Evolutionary conservation across 2,888 invertebrate genomes (phyloP), one percentile per base, ranked within the genome.

Genomic region (Limnephilus rhombicus): DNA sequence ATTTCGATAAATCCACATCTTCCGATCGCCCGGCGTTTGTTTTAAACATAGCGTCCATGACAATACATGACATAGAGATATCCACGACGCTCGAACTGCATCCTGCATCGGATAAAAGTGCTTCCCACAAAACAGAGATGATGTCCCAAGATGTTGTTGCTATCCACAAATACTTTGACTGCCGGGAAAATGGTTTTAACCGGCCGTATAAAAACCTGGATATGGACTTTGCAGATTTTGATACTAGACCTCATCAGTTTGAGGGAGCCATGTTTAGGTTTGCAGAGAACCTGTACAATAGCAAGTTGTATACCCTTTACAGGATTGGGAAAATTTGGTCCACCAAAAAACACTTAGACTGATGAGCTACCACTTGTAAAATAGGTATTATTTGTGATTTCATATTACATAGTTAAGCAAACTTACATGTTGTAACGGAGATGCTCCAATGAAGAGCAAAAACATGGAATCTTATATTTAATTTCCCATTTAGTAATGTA

Each of bases 231-330:
- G 92, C 93, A 1, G 93, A 94, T 85, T 94, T 94, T 49, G 93
- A 94, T 29, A 91, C 92, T 24, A 90, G 93, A 93, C 96, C 95
- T 85, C 96, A 96, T 93, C 96, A 96, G 91, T 96, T 96, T 94
- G 97, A 96, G 94, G 95, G 96, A 92, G 96, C 96, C 83, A 96
- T 96, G 95, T 94, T 96, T 68, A 96, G 96, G 94, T 96, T 96
- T 94, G 95, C 95, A 0, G 95, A 96, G 92, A 95, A 94, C 93
- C 94, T 96, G 93, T 94, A 95, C 41, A 96, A 95, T 94, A 95
- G 96, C 94, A 96, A 96, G 94, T 95, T 96, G 90, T 96, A 96
- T 93, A 95, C 96, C 90, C 94, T 96, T 93, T 96, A 96, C 93
- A 95, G 95, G 90, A 95, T 95, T 0, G 96, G 96, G 0, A 95